Percentiles rank a stretch among this genome's conserved stretches.
phyloP scores from a whole-genome alignment of 2,797 vertebrate species.

The Spondyliosoma cantharus region DNA sequence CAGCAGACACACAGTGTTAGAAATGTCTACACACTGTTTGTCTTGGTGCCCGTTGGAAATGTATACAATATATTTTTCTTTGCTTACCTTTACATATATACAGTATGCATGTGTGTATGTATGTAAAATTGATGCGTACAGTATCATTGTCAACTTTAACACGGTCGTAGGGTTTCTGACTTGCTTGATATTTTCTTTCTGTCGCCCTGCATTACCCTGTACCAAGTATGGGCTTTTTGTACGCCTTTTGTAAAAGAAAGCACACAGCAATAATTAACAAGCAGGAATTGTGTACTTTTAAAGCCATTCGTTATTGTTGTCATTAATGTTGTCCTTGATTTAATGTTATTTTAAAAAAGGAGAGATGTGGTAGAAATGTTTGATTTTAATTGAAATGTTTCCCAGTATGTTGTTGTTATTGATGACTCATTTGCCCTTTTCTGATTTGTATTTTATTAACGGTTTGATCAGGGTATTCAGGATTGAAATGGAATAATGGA shows the following conservation, averaged over 20 bases:
- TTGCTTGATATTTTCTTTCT: slow-evolving; percentile 48
- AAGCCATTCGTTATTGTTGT: slow-evolving; percentile 79
- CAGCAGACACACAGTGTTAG: slow-evolving; percentile 40
- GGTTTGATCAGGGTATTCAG: slow-evolving; percentile 77
- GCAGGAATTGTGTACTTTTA: slow-evolving; percentile 74
- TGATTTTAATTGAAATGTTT: slow-evolving; percentile 54
- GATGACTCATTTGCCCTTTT: slow-evolving; percentile 32
- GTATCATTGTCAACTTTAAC: slow-evolving; percentile 41
- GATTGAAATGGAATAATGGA: slow-evolving; percentile 69
- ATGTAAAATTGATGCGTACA: slow-evolving; percentile 55
- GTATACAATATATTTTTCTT: slow-evolving; percentile 54
- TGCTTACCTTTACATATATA: slow-evolving; percentile 45
- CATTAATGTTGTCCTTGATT: slow-evolving; percentile 52
- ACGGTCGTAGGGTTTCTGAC: slow-evolving; percentile 36
- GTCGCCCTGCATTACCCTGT: slow-evolving; percentile 47
- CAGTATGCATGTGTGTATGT: slow-evolving; percentile 54
- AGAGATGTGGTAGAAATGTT: slow-evolving; percentile 51
- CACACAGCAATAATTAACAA: slow-evolving; percentile 81
- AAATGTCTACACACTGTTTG: slow-evolving; percentile 31
- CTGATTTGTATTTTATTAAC: slow-evolving; percentile 60
- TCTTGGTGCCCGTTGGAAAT: slow-evolving; percentile 46
- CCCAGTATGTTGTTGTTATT: slow-evolving; percentile 50
- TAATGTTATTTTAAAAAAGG: slow-evolving; percentile 60
- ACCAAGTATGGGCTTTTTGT: slow-evolving; percentile 68
- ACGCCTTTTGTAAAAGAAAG: slow-evolving; percentile 69